Conservation (phyloP, 1,140 invertebrate species). For the Cecropterus lyciades region DNA sequence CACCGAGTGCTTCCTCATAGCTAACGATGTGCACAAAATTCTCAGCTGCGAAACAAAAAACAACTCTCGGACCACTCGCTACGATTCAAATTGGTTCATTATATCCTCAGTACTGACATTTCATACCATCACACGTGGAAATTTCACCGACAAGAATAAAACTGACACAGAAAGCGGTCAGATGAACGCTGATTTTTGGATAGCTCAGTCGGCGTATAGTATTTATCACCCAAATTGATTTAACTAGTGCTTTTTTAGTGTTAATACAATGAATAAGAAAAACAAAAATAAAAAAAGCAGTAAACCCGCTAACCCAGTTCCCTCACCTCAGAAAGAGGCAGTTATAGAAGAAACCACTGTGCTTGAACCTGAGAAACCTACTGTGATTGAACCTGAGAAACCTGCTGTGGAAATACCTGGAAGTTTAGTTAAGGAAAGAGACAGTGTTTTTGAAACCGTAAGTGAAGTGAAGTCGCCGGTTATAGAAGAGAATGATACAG, state of each 20-base stretch:
- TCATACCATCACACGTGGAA: slow-evolving; percentile 56
- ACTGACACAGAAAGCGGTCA: slow-evolving; percentile 66
- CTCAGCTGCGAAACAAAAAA: slow-evolving; percentile 37
- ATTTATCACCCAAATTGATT: slow-evolving; percentile 16
- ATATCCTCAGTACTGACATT: slow-evolving; percentile 59
- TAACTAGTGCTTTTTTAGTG: slow-evolving; percentile 2
- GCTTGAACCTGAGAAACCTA: too few species aligned
- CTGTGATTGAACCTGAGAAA: too few species aligned
- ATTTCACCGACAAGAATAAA: slow-evolving; percentile 70
- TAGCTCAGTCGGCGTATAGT: slow-evolving; percentile 43
- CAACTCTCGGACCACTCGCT: not conserved
- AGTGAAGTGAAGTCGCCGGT: slow-evolving; percentile 41
- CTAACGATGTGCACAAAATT: slow-evolving; percentile 46
- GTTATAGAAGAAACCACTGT: slow-evolving; percentile 35
- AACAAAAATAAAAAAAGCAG: slow-evolving; percentile 67
- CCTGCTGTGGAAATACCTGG: slow-evolving; percentile 45
- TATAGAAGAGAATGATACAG: slow-evolving; percentile 36
- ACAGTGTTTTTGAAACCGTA: slow-evolving; percentile 46
- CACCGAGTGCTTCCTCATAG: slow-evolving; percentile 69
- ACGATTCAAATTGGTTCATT: slow-evolving; percentile 18
- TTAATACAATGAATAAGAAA: slow-evolving; percentile 68
- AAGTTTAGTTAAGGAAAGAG: slow-evolving; percentile 44
- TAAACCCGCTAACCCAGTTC: slow-evolving; percentile 48
- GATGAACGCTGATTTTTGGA: slow-evolving; percentile 48
- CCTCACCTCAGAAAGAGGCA: slow-evolving; percentile 21